Conservation (phyloP, 2,888 invertebrate species). For the Harpalus rufipes region DNA sequence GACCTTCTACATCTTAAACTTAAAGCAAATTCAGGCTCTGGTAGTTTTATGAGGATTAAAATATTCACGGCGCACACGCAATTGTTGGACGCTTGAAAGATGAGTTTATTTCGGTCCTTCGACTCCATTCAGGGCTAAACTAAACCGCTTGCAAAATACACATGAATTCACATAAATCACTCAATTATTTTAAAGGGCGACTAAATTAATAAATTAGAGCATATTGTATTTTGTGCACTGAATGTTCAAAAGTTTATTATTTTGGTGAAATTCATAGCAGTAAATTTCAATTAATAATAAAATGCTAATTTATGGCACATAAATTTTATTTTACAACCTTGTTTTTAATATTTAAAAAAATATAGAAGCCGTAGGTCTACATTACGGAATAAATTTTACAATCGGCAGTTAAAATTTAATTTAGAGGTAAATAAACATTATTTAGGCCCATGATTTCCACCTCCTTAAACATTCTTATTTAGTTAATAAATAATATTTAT, state of each 20-base stretch:
- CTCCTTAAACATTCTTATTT: too few species aligned
- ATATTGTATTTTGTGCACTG: not conserved
- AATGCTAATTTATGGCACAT: not conserved
- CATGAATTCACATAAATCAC: constrained; percentile 12
- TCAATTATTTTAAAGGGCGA: not conserved
- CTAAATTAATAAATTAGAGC: not conserved
- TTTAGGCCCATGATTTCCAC: too few species aligned
- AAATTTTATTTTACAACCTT: not conserved
- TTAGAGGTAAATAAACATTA: too few species aligned
- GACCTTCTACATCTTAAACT: constrained; percentile 1
- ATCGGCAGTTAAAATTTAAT: too few species aligned
- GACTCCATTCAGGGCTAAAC: not conserved
- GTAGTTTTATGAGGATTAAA: constrained; percentile 25
- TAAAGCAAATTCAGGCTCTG: constrained; percentile 2
- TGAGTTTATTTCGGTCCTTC: constrained; percentile 8
- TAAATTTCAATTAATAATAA: not conserved
- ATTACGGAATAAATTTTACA: too few species aligned
- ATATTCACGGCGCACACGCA: constrained; percentile 33
- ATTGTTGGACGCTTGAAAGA: constrained; percentile 33
- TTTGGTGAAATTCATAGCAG: not conserved
- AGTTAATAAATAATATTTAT: too few species aligned
- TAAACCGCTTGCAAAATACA: constrained; percentile 24
- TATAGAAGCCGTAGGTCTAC: too few species aligned
- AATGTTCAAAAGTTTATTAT: not conserved
- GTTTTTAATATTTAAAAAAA: not conserved